Base-by-base conservation (phyloP, 1,140 invertebrate genomes). In the Aphelinus certus region DNA sequence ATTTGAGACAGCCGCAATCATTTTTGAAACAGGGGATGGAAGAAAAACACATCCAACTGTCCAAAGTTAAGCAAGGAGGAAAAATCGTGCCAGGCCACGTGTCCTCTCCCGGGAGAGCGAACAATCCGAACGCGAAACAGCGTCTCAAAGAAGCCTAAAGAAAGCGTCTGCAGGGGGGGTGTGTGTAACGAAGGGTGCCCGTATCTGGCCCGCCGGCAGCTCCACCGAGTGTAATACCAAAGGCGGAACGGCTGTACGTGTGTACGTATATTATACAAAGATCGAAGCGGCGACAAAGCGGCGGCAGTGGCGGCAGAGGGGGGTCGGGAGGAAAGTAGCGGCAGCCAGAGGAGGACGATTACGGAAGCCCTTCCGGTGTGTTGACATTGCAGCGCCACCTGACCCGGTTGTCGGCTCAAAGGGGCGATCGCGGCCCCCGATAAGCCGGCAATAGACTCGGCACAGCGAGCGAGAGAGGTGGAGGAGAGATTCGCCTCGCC, bases 341-440 rank as follows among this genome's bases (percentile, higher is more conserved):
- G 26, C 0, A 49, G 67, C 55, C 10, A 47, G 76, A 78, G 81
- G 78, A 75, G 76, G 77, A 62, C 69, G 77, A 76, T 83, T 83
- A 79, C 77, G 78, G 74, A 73, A 80, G 71, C 67, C 77, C 81
- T 81, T 83, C 74, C 76, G 71, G 76, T 76, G 57, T 84, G 81
- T 85, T 85, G 83, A 85, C 82, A 85, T 66, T 83, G 78, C 75
- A 77, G 76, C 58, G 42, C 73, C 75, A 63, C 76, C 79, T 84
- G 83, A 83, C 83, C 83, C 77, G 79, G 80, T 83, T 83, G 79
- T 67, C 64, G 42, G 49, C 48, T 83, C 79, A 83, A 84, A 84
- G 79, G 73, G 78, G 82, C 63, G 83, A 85, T 85, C 80, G 80
- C 57, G 71, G 75, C 7, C 76, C 9, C 79, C 79, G 83, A 85